Conservation (phyloP, 2,888 invertebrate genomes). For the Diaphora mendica region DNA sequence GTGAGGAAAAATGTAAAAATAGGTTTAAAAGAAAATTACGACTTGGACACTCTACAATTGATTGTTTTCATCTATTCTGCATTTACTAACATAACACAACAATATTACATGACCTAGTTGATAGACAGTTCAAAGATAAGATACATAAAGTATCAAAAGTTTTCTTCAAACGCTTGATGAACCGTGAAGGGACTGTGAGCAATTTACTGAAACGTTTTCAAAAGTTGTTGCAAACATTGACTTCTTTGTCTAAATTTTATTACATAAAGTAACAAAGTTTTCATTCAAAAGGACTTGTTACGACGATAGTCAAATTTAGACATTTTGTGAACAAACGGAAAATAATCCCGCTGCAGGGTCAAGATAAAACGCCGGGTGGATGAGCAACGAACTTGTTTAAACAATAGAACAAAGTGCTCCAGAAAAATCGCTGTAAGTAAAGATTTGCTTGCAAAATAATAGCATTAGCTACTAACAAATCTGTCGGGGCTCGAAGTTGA, state of each 20-base stretch:
- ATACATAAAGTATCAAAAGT: background rate
- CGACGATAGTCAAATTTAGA: conserved; percentile 11
- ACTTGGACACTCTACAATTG: background rate
- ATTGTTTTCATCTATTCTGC: background rate
- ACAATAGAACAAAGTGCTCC: conserved; percentile 5
- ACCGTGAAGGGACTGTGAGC: background rate
- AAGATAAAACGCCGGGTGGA: background rate
- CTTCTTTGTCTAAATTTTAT: conserved; percentile 31
- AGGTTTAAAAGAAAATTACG: background rate
- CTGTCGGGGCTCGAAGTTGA: conserved; percentile 26
- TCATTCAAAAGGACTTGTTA: conserved; percentile 18
- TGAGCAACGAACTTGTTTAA: conserved; percentile 12
- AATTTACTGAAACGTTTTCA: background rate
- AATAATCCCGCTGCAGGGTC: conserved; percentile 6
- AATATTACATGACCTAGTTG: background rate
- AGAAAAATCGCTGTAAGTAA: conserved; percentile 6
- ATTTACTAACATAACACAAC: background rate
- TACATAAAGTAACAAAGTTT: conserved; percentile 19
- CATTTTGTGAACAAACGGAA: conserved; percentile 9
- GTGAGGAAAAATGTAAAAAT: background rate
- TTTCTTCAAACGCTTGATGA: background rate
- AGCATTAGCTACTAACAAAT: conserved; percentile 24
- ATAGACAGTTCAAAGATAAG: background rate
- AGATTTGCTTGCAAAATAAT: conserved; percentile 12
- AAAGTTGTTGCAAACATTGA: conserved; percentile 17